These are phyloP conservation scores for Sinelater perroti DNA, from an alignment of 2,888 invertebrate species.

Conservation along the genomic window DNA sequence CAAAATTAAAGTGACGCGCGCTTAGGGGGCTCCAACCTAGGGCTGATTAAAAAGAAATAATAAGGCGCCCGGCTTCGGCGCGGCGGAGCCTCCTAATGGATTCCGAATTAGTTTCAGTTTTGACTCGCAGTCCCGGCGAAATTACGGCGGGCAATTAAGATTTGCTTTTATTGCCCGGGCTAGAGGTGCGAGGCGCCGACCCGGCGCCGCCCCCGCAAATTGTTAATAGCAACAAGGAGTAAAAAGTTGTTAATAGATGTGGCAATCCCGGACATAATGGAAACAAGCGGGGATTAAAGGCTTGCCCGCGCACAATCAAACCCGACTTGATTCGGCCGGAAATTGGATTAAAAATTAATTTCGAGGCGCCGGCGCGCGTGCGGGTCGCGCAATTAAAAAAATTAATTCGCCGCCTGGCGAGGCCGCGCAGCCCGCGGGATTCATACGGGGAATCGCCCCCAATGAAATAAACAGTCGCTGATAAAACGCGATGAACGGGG, in stretches of 20 bases:
- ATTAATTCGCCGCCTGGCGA: not conserved
- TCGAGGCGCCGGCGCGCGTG: slow-evolving; percentile 18
- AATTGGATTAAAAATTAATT: slow-evolving; percentile 31
- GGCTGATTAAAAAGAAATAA: slow-evolving; percentile 24
- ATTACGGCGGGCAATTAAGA: slow-evolving; percentile 27
- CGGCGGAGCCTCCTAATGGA: slow-evolving; percentile 7
- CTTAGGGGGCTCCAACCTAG: slow-evolving; percentile 1
- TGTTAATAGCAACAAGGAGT: slow-evolving; percentile 12
- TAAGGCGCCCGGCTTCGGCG: not conserved
- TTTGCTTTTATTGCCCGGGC: slow-evolving; percentile 28
- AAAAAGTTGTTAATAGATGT: slow-evolving; percentile 22
- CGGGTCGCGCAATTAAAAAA: slow-evolving; percentile 4
- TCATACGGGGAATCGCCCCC: not conserved
- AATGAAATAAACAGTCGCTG: slow-evolving; percentile 11
- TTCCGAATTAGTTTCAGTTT: slow-evolving; percentile 22
- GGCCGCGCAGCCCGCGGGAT: not conserved
- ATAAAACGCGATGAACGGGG: not conserved
- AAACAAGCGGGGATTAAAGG: slow-evolving; percentile 25
- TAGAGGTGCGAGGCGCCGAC: slow-evolving; percentile 1
- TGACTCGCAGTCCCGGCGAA: slow-evolving; percentile 10
- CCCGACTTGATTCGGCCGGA: slow-evolving; percentile 23
- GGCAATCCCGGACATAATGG: slow-evolving; percentile 15
- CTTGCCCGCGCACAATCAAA: slow-evolving; percentile 20
- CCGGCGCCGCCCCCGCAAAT: slow-evolving; percentile 1
- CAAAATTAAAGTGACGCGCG: not conserved